Conservation (phyloP, 2,888 invertebrate genomes). For the Rhopalosiphum nymphaeae region DNA sequence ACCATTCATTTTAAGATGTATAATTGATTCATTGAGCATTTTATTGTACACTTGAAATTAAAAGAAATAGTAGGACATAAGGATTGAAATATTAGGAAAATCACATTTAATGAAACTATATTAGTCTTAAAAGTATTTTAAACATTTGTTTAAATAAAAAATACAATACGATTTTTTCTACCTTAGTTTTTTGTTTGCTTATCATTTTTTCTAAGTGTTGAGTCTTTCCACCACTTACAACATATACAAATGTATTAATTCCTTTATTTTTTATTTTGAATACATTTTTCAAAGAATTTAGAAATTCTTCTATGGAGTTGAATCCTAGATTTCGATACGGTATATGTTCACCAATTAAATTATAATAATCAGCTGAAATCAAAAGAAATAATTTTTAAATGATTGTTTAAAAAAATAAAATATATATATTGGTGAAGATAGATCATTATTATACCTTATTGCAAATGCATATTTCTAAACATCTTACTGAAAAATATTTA, state of each 20-base stretch:
- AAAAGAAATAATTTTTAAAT: not conserved
- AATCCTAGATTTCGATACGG: conserved; percentile 2
- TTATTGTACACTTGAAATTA: not conserved
- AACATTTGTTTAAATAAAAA: not conserved
- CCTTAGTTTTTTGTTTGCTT: conserved; percentile 21
- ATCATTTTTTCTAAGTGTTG: conserved; percentile 42
- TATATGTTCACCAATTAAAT: conserved; percentile 25
- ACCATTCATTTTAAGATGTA: not conserved
- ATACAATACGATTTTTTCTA: not conserved
- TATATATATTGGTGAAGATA: not conserved
- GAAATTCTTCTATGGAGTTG: not conserved
- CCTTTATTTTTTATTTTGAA: not conserved
- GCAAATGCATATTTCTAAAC: no score
- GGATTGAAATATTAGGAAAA: not conserved
- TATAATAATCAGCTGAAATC: conserved; percentile 40
- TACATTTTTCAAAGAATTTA: not conserved
- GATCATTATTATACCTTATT: not conserved
- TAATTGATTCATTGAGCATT: not conserved
- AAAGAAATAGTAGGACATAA: not conserved
- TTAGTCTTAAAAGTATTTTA: not conserved
- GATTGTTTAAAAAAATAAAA: not conserved
- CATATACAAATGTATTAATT: not conserved
- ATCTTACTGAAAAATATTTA: no score
- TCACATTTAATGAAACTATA: not conserved
- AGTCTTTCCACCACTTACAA: conserved; percentile 20